These are phyloP conservation scores for Emberiza fucata DNA, from an alignment of 2,113 vertebrate species.

Conservation along the genomic window DNA sequence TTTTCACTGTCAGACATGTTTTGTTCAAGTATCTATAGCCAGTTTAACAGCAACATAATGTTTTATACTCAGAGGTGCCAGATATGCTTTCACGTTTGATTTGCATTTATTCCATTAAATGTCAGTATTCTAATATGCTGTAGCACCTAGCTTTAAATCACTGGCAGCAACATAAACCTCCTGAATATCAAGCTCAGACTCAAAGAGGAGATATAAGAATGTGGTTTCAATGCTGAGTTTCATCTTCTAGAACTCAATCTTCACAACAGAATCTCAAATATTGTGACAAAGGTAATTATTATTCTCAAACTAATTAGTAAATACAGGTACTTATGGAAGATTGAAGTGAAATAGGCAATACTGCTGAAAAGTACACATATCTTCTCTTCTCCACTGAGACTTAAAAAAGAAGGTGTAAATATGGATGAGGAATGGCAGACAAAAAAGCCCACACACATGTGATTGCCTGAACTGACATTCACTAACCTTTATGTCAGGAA, in stretches of 20 bases:
- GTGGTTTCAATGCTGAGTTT: neutral
- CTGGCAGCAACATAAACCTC: neutral
- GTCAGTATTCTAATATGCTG: neutral
- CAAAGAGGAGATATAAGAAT: neutral
- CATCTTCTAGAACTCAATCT: neutral
- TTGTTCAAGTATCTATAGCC: conserved; percentile 29
- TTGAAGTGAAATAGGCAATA: neutral
- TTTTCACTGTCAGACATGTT: conserved; percentile 41
- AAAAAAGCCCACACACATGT: neutral
- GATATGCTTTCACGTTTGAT: conserved; percentile 34
- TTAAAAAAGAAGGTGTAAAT: neutral
- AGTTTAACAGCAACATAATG: conserved; percentile 46
- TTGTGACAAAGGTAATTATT: neutral
- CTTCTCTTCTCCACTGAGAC: neutral
- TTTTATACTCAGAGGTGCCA: neutral
- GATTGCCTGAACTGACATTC: neutral
- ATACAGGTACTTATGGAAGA: neutral
- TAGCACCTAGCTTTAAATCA: neutral
- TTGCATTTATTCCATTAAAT: conserved; percentile 33
- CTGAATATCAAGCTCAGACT: neutral
- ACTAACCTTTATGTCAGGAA: neutral
- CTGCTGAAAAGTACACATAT: neutral
- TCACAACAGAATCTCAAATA: neutral
- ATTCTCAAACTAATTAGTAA: neutral
- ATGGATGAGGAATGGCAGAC: fast-evolving